A percentile compares a stretch with the other conserved stretches of the same genome.
Evolutionary conservation across 2,113 vertebrate genomes (phyloP).

Genomic region (Columba livia): DNA sequence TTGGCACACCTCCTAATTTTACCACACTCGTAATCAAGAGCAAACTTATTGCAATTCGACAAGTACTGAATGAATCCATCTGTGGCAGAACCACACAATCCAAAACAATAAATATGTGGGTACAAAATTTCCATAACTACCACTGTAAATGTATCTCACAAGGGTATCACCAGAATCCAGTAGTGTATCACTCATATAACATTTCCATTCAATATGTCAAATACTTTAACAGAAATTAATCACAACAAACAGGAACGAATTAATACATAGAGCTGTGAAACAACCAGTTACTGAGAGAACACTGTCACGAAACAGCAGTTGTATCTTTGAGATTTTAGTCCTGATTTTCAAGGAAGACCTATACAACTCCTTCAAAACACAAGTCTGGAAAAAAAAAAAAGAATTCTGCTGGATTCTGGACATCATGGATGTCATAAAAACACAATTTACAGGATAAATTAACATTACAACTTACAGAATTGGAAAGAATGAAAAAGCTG

Average conservation of each 20-base stretch:
- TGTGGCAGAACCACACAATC: rapidly evolving
- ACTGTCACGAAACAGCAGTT: background rate
- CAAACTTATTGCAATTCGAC: background rate
- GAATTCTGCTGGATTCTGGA: background rate
- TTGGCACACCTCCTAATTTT: background rate
- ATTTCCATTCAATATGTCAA: background rate
- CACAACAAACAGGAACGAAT: background rate
- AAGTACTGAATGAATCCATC: background rate
- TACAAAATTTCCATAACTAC: background rate
- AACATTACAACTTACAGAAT: background rate
- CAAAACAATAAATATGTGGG: background rate
- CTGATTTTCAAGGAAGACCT: background rate
- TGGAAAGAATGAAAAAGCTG: background rate
- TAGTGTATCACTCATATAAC: background rate
- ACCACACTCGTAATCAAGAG: background rate
- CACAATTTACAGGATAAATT: background rate
- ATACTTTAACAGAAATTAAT: background rate
- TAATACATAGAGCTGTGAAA: background rate
- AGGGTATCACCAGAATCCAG: background rate
- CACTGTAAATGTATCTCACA: background rate
- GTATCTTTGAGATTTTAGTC: background rate
- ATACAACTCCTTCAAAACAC: background rate
- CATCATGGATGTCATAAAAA: background rate
- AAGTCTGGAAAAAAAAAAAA: too few relatives aligned
- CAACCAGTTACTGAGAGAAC: background rate